Evolutionary conservation across 2,113 vertebrate genomes (phyloP).

Genomic region (Condylura cristata): DNA sequence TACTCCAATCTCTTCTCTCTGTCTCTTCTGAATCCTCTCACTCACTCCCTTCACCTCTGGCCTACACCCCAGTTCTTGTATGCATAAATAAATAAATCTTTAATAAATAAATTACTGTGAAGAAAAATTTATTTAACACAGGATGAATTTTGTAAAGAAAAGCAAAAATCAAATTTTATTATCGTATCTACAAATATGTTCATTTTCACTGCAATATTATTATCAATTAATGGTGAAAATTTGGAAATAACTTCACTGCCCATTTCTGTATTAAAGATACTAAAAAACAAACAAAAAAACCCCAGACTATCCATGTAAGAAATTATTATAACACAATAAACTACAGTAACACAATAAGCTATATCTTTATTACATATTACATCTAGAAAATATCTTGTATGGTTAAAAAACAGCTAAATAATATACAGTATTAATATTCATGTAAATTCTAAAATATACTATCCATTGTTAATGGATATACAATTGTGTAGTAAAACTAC

Average conservation of each 20-base stretch:
- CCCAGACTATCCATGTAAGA: neutral
- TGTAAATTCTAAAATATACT: conserved; percentile 14
- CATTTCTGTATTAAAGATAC: conserved; percentile 41
- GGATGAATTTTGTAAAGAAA: conserved; percentile 15
- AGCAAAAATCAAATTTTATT: neutral
- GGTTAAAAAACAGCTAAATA: neutral
- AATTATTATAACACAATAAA: conserved; percentile 23
- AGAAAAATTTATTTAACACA: conserved; percentile 16
- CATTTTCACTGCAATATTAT: neutral
- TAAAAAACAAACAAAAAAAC: neutral
- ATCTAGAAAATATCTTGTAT: conserved; percentile 40
- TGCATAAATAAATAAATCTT: no score
- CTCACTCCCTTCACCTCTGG: no score
- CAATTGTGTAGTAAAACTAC: neutral
- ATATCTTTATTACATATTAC: neutral
- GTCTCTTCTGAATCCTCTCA: no score
- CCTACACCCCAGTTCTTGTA: no score
- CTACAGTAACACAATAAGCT: conserved; percentile 25
- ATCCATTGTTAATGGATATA: neutral
- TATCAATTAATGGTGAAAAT: neutral
- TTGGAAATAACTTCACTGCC: neutral
- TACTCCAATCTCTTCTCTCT: no score
- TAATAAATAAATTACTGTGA: no score
- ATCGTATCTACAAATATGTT: neutral
- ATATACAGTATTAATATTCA: neutral